Conservation (phyloP, 2,888 invertebrate species). For the Venusia cambrica region DNA sequence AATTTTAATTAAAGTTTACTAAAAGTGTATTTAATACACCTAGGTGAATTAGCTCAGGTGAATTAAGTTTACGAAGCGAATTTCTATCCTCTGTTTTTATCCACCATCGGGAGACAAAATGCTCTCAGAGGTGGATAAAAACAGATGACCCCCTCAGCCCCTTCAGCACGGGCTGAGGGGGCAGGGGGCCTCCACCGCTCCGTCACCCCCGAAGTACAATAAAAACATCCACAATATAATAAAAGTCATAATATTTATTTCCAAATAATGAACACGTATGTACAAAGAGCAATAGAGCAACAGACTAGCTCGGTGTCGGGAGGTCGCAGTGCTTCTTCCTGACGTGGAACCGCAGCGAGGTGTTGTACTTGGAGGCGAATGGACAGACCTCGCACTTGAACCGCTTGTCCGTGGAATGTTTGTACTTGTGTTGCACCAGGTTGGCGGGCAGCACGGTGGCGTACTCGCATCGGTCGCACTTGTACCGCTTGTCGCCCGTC, state of each 20-base stretch:
- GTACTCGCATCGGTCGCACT: constrained; percentile 68
- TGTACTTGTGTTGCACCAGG: constrained; percentile 70
- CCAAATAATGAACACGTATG: neutral
- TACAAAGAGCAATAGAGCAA: constrained; percentile 1
- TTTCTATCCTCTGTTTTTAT: too few relatives aligned
- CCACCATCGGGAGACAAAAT: too few relatives aligned
- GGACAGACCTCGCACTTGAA: constrained; percentile 74
- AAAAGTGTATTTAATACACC: too few relatives aligned
- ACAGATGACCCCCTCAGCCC: too few relatives aligned
- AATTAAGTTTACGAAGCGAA: too few relatives aligned
- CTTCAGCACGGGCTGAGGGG: too few relatives aligned
- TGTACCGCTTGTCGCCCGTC: constrained; percentile 63
- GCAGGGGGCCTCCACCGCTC: too few relatives aligned
- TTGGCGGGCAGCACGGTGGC: constrained; percentile 68
- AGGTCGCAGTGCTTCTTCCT: constrained; percentile 76
- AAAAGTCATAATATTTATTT: neutral
- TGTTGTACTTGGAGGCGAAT: constrained; percentile 72
- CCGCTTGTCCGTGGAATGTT: constrained; percentile 66
- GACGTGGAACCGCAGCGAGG: constrained; percentile 69
- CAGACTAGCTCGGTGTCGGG: constrained; percentile 54
- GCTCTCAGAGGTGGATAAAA: too few relatives aligned
- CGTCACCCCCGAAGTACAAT: too few relatives aligned
- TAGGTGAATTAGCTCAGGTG: too few relatives aligned
- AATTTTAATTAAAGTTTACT: too few relatives aligned
- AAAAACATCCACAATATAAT: neutral